Percentiles rank a stretch among this genome's conserved stretches.
Conservation (phyloP, 2,888 invertebrate genomes). For the Ochropacha duplaris region DNA sequence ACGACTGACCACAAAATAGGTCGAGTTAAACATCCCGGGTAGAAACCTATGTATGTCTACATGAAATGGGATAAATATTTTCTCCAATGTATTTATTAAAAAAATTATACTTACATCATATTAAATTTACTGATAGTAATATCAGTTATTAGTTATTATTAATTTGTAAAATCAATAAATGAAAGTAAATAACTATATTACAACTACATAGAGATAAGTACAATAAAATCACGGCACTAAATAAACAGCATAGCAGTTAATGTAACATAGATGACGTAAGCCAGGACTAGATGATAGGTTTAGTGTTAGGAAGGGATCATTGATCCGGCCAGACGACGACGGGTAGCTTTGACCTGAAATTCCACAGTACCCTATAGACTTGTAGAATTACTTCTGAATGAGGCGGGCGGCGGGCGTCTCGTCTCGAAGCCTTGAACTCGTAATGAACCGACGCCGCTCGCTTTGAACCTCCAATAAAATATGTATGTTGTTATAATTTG, state of each 20-base stretch:
- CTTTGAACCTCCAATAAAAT: slow-evolving; percentile 51
- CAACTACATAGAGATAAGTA: no score
- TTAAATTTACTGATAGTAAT: neutral
- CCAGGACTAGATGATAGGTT: neutral
- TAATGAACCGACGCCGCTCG: slow-evolving; percentile 43
- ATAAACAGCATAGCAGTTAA: neutral
- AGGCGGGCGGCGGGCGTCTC: slow-evolving; percentile 31
- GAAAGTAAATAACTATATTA: no score
- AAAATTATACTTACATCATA: neutral
- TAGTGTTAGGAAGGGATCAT: slow-evolving; percentile 1
- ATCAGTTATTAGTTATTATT: no score
- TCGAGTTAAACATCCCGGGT: no score
- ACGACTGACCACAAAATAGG: neutral
- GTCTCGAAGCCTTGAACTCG: slow-evolving; percentile 59
- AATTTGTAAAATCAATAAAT: neutral
- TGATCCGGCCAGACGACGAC: slow-evolving; percentile 1
- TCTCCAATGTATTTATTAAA: neutral
- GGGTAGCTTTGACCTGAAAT: slow-evolving; percentile 5
- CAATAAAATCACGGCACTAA: neutral
- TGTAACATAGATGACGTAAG: neutral
- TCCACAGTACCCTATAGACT: slow-evolving; percentile 4
- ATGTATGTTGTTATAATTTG: slow-evolving; percentile 49
- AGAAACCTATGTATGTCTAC: no score
- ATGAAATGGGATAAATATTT: neutral
- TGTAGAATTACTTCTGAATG: slow-evolving; percentile 13